A percentile compares a stretch with the other conserved stretches of the same genome.
These are phyloP conservation scores for Glaucopsyche alexis DNA, from an alignment of 2,888 invertebrate genomes.

Conservation along the genomic window DNA sequence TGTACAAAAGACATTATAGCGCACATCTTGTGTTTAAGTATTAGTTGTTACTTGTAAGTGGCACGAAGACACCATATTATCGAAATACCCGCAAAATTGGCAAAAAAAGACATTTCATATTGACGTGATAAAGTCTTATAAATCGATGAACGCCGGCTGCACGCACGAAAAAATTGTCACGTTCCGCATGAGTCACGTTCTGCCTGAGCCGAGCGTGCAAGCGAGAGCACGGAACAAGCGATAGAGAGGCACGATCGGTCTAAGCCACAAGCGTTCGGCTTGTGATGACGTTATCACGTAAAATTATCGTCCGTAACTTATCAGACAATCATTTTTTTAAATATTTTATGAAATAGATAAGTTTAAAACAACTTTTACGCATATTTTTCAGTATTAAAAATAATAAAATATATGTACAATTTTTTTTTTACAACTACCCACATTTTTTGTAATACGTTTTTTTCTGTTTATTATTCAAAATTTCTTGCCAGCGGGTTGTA, in stretches of 20 bases:
- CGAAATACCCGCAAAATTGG: slow-evolving; percentile 16
- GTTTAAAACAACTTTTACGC: neutral
- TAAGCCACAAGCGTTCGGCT: too few species aligned
- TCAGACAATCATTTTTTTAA: too few species aligned
- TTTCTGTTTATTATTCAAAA: neutral
- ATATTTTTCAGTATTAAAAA: neutral
- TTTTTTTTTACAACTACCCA: neutral
- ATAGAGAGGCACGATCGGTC: too few species aligned
- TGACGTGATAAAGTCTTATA: too few species aligned
- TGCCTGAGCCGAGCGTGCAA: too few species aligned
- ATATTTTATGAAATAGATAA: neutral
- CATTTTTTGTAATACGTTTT: neutral
- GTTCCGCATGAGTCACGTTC: too few species aligned
- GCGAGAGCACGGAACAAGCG: too few species aligned
- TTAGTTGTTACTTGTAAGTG: slow-evolving; percentile 14
- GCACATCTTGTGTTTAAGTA: slow-evolving; percentile 20
- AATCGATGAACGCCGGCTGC: too few species aligned
- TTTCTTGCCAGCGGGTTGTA: slow-evolving; percentile 25
- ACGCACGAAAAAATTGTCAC: too few species aligned
- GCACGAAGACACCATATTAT: slow-evolving; percentile 21
- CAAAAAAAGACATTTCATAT: too few species aligned
- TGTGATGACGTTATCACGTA: too few species aligned
- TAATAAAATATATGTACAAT: neutral
- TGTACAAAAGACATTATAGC: slow-evolving; percentile 24
- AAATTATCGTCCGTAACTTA: too few species aligned